Conservation (phyloP, 2,888 invertebrate species). For the Parnassius smintheus region DNA sequence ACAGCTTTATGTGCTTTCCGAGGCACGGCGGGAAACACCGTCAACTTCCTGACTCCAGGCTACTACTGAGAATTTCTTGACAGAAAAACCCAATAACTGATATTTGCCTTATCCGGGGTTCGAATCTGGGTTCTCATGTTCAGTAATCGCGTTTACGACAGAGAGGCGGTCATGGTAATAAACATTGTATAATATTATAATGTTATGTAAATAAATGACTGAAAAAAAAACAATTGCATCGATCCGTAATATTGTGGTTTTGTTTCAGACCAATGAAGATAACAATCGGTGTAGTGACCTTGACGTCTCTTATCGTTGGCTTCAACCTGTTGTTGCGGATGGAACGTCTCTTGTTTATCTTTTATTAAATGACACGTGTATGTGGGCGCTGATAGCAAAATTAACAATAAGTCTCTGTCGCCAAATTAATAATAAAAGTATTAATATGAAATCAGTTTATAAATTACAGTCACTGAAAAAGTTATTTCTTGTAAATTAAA, state of each 20-base stretch:
- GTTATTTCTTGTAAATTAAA: background rate
- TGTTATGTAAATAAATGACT: no score
- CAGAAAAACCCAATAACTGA: no score
- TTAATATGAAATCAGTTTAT: background rate
- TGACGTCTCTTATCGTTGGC: constrained; percentile 60
- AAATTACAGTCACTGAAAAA: background rate
- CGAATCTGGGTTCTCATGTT: no score
- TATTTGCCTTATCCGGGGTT: no score
- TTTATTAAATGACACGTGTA: constrained; percentile 31
- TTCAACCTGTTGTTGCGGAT: constrained; percentile 59
- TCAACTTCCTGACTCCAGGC: no score
- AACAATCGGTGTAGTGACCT: constrained; percentile 63
- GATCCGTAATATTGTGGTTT: background rate
- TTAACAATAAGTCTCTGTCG: constrained; percentile 15
- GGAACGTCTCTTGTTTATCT: constrained; percentile 43
- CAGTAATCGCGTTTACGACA: no score
- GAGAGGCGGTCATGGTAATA: no score
- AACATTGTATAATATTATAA: no score
- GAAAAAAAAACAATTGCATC: no score
- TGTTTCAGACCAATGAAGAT: constrained; percentile 69
- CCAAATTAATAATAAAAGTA: constrained; percentile 12
- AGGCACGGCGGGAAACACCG: no score
- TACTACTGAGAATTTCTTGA: no score
- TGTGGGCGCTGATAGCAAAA: constrained; percentile 2
- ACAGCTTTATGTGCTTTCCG: no score